A percentile compares a stretch with the other conserved stretches of the same genome.
Evolutionary conservation across 2,797 vertebrate genomes (phyloP).

Genomic region (Alcedo atthis): DNA sequence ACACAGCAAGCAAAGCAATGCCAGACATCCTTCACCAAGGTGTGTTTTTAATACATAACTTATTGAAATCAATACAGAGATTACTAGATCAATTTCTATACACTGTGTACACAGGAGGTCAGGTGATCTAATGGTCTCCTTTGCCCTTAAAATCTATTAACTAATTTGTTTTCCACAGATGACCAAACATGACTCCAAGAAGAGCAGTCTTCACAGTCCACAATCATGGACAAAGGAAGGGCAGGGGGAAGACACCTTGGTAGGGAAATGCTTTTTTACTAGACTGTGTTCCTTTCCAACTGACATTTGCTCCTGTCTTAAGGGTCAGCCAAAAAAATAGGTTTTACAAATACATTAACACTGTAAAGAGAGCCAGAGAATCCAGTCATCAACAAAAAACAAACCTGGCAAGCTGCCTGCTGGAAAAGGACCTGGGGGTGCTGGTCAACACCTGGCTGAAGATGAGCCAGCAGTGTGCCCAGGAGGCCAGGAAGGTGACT

Average conservation of each 20-base stretch:
- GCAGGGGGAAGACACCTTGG: neutral
- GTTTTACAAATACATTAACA: too few species aligned
- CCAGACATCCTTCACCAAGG: neutral
- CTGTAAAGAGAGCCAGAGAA: too few species aligned
- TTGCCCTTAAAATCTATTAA: slow-evolving; percentile 6
- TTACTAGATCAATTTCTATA: slow-evolving; percentile 9
- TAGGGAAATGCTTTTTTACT: neutral
- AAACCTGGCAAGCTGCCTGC: too few species aligned
- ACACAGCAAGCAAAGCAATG: neutral
- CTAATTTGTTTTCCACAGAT: neutral
- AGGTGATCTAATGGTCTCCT: neutral
- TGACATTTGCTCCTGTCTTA: neutral
- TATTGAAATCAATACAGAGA: neutral
- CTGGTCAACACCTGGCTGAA: too few species aligned
- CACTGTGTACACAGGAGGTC: neutral
- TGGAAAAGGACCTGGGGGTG: too few species aligned
- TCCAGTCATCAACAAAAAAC: too few species aligned
- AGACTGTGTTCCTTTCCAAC: neutral
- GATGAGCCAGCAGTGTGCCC: too few species aligned
- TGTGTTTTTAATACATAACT: slow-evolving; percentile 21
- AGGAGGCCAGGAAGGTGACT: too few species aligned
- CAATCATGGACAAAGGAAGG: neutral
- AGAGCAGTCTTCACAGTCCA: neutral
- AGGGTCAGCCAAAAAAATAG: too few species aligned
- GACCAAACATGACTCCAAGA: neutral